Evolutionary conservation across 2,888 invertebrate genomes (phyloP).

Genomic region (Dryococelus australis): DNA sequence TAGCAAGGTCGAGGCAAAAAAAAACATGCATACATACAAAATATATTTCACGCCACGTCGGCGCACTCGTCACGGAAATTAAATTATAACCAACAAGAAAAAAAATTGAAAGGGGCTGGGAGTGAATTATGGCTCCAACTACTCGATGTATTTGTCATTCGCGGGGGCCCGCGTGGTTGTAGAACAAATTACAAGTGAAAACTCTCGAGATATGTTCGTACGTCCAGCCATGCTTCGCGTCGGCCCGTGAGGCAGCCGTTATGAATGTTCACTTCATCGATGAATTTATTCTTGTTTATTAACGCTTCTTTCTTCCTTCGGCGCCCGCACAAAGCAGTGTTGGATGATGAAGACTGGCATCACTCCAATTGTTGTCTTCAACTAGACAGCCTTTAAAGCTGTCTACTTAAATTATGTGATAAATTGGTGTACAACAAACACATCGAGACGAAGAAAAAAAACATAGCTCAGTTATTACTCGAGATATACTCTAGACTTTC

Average conservation of each 20-base stretch:
- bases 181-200: not conserved
- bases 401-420: no score
- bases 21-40: not conserved
- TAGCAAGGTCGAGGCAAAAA: not conserved
- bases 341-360: no score
- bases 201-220: not conserved
- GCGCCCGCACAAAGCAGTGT: no score
- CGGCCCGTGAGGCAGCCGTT: not conserved
- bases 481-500: no score
- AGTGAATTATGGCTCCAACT: not conserved
- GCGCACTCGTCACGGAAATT: conserved; percentile 1
- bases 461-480: no score
- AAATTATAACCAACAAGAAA: not conserved
- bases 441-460: no score
- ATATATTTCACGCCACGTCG: conserved; percentile 1
- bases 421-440: no score
- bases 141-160: conserved; percentile 1
- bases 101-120: not conserved
- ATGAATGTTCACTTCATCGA: no score
- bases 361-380: no score
- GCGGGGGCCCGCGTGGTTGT: not conserved
- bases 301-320: no score
- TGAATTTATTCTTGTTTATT: no score
- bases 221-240: not conserved
- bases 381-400: no score